Conservation (phyloP, 37 sponge, comb jelly and placozoan species). For the Petrosia ficiformis region DNA sequence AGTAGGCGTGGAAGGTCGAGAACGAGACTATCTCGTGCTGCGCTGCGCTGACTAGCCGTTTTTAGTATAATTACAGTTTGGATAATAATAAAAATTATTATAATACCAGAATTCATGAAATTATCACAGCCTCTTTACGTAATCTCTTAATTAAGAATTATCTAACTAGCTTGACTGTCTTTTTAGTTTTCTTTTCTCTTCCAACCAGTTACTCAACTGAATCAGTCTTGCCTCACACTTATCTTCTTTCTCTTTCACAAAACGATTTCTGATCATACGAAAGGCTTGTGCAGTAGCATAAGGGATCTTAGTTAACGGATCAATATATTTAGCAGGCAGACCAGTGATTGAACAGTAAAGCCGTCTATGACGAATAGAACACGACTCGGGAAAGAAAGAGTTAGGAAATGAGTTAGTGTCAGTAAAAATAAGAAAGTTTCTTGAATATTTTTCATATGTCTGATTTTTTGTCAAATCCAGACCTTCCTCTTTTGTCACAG, state of each 20-base stretch:
- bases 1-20: no score
- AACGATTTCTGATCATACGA: slow-evolving; percentile 69
- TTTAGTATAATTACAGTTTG: no score
- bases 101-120: no score
- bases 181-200: slow-evolving; percentile 59
- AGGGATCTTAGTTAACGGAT: slow-evolving; percentile 87
- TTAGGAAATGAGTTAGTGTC: slow-evolving; percentile 75
- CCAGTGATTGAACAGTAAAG: slow-evolving; percentile 86
- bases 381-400: slow-evolving; percentile 39
- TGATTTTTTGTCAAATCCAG: not conserved
- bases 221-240: slow-evolving; percentile 72
- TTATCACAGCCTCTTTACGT: no score
- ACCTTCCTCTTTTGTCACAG: not conserved
- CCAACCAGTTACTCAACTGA: slow-evolving; percentile 77
- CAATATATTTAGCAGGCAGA: slow-evolving; percentile 91
- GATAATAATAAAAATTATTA: no score
- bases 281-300: slow-evolving; percentile 93
- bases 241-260: slow-evolving; percentile 65
- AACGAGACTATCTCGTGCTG: no score
- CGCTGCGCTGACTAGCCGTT: no score
- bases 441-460: slow-evolving; percentile 42
- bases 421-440: slow-evolving; percentile 89
- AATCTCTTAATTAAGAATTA: no score
- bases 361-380: slow-evolving; percentile 14
- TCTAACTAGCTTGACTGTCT: no score